Conservation (phyloP, 2,113 vertebrate species). For the Oncorhynchus masou region DNA sequence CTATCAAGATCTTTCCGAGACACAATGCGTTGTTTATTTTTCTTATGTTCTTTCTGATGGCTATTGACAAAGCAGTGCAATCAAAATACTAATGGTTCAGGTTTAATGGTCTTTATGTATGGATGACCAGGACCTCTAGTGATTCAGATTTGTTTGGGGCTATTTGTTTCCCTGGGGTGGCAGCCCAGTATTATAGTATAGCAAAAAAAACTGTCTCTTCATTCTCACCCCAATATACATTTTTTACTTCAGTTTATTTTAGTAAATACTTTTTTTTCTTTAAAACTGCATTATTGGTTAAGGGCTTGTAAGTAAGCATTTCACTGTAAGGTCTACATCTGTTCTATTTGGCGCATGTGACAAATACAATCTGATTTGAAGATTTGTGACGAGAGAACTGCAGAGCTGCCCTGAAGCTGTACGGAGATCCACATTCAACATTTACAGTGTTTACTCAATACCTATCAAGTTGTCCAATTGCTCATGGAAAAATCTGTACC, state of each 20-base stretch:
- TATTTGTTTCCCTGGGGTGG: neutral
- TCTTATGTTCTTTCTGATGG: neutral
- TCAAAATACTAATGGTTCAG: constrained; percentile 27
- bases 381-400: neutral
- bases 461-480: constrained; percentile 12
- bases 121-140: neutral
- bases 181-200: neutral
- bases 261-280: too few relatives aligned
- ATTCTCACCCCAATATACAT: neutral
- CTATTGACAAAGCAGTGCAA: constrained; percentile 12
- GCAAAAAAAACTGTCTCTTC: neutral
- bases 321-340: too few relatives aligned
- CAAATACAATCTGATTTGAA: too few relatives aligned
- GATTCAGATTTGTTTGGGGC: neutral
- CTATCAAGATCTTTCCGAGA: neutral
- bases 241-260: too few relatives aligned
- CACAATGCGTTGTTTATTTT: neutral
- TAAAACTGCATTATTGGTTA: too few relatives aligned
- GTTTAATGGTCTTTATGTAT: constrained; percentile 21
- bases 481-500: constrained; percentile 19
- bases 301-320: too few relatives aligned
- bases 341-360: too few relatives aligned
- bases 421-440: neutral
- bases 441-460: constrained; percentile 33
- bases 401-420: neutral